Evolutionary conservation across 2,113 vertebrate genomes (phyloP).

Genomic region (Balaeniceps rex): DNA sequence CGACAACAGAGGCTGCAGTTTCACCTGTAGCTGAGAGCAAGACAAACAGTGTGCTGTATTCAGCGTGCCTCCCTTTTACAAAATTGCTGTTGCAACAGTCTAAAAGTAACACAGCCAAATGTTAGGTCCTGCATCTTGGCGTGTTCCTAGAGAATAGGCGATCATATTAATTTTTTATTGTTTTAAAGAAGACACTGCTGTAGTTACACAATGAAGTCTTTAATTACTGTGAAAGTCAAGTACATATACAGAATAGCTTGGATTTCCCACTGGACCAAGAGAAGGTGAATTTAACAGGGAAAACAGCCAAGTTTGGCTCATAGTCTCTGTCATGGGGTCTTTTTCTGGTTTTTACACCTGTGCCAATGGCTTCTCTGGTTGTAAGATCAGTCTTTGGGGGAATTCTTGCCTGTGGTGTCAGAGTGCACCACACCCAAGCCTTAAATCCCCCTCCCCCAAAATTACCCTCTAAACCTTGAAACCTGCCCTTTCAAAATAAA

Average conservation of each 20-base stretch:
- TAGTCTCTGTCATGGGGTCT: background rate
- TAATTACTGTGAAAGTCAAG: background rate
- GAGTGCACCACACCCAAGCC: background rate
- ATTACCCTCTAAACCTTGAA: background rate
- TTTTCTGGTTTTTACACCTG: background rate
- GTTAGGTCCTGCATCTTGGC: background rate
- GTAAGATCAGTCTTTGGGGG: background rate
- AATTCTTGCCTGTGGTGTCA: background rate
- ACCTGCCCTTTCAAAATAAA: background rate
- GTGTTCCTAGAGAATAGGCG: background rate
- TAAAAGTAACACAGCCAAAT: background rate
- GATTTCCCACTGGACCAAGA: background rate
- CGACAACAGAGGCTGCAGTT: background rate
- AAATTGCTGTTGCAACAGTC: background rate
- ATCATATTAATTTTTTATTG: fast-evolving
- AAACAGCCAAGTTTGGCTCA: background rate
- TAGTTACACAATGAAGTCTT: background rate
- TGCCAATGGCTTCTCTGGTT: background rate
- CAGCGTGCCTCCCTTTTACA: background rate
- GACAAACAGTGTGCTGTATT: background rate
- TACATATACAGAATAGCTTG: background rate
- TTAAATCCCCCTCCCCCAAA: background rate
- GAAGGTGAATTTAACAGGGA: background rate
- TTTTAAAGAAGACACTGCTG: background rate
- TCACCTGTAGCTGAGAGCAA: background rate